Evolutionary conservation across 1,140 invertebrate species (phyloP).

Genomic region (Drosophila bocqueti): DNA sequence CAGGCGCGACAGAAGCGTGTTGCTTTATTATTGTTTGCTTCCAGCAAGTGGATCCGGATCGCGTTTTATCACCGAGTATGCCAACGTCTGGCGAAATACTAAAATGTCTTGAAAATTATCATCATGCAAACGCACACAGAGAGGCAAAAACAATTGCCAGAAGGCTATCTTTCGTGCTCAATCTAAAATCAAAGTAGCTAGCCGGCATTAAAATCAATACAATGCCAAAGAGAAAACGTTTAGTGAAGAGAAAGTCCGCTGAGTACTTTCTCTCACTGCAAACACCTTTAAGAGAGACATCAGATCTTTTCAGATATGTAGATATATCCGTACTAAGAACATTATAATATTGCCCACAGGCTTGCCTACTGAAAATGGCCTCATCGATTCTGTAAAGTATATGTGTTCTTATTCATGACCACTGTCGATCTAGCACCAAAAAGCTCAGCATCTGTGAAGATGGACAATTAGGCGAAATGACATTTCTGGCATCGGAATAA

Average conservation of each 20-base stretch:
- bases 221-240: conserved; percentile 9
- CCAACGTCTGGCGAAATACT: conserved; percentile 58
- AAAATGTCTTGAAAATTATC: conserved; percentile 44
- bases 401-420: background rate
- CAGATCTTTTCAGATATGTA: background rate
- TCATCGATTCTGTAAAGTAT: background rate
- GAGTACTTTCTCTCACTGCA: conserved; percentile 9
- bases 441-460: background rate
- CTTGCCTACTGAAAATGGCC: background rate
- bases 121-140: conserved; percentile 32
- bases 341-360: background rate
- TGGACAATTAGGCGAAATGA: no score
- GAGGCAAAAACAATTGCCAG: conserved; percentile 19
- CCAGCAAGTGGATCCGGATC: background rate
- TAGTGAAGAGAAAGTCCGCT: background rate
- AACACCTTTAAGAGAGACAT: conserved; percentile 14
- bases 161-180: conserved; percentile 53
- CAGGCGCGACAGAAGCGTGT: background rate
- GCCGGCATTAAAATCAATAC: conserved; percentile 60
- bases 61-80: conserved; percentile 42
- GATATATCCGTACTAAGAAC: background rate
- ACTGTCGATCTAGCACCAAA: background rate
- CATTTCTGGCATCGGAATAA: no score
- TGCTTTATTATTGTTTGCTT: conserved; percentile 9
- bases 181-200: conserved; percentile 43